phyloP scores from a whole-genome alignment of 2,797 vertebrate species.

The Gymnodraco acuticeps region DNA sequence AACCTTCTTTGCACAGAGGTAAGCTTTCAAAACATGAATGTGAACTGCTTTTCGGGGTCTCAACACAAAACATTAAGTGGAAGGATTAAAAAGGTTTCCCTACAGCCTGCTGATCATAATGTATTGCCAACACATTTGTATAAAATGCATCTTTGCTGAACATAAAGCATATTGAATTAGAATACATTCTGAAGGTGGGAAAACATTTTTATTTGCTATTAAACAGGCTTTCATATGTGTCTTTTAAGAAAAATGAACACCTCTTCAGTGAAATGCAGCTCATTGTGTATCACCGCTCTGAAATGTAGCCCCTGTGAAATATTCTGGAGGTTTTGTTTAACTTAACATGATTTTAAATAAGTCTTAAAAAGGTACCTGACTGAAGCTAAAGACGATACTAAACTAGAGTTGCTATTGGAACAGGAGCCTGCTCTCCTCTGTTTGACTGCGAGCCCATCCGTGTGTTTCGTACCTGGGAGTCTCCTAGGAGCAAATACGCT shows the following conservation, averaged over 20 bases:
- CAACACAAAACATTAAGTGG: neutral
- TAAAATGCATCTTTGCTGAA: neutral
- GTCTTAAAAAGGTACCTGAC: slow-evolving; percentile 16
- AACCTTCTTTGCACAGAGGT: slow-evolving; percentile 96
- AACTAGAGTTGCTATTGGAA: slow-evolving; percentile 19
- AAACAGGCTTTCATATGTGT: neutral
- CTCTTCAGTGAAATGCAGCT: slow-evolving; percentile 13
- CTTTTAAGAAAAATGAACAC: slow-evolving; percentile 1
- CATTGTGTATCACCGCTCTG: neutral
- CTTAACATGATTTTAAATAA: slow-evolving; percentile 20
- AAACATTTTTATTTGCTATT: neutral
- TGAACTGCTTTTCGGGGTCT: neutral
- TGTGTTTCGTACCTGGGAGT: slow-evolving; percentile 59
- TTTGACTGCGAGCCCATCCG: slow-evolving; percentile 69
- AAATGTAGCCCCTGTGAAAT: slow-evolving; percentile 5
- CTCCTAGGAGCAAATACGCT: slow-evolving; percentile 69
- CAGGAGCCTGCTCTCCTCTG: slow-evolving; percentile 43
- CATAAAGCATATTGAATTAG: neutral
- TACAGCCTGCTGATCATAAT: neutral
- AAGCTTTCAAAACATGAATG: slow-evolving; percentile 61
- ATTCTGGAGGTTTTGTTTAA: slow-evolving; percentile 20
- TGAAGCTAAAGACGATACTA: slow-evolving; percentile 27
- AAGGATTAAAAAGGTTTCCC: neutral
- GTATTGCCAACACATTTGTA: neutral
- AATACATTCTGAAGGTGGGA: neutral